Evolutionary conservation across 2,888 invertebrate species (phyloP), one percentile per base, ranked within the genome.

Genomic region (Anagyrus pseudococci): DNA sequence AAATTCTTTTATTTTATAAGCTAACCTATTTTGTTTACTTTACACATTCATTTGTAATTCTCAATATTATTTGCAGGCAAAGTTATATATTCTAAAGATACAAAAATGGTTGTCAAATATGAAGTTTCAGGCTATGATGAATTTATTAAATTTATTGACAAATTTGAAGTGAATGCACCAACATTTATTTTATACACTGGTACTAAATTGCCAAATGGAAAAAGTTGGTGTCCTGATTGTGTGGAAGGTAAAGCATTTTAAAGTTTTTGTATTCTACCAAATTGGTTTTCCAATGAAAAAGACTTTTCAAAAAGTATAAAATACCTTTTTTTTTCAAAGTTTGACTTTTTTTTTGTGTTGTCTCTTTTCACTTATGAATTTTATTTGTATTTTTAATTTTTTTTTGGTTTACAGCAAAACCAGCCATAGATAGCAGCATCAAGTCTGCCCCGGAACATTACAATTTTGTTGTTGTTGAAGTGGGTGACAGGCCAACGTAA

Each of bases 191-290:
- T 88, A 71, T 92, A 89, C 75, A 86, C 85, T 69, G 92, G 92
- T 20, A 83, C 85, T 41, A 88, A 89, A 79, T 76, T 85, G 53
- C 77, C 84, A 0, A 81, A 84, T 70, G 94, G 93, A 0, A 80
- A 85, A 58, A 95, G 93, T 78, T 96, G 96, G 96, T 96, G 96
- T 75, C 88, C 90, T 0, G 96, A 96, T 79, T 96, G 96, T 81
- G 89, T 90, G 15, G 85, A 85, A 83, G 93, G 93, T 93, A 85
- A 82, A 22, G 29, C 26, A 25, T 22, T 52, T 52, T 58, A 7
- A 47, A 29, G 25, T 49, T 19, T 23, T 41, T n/a, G 19, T 20
- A 4, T 43, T 19, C 8, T 8, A 41, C 20, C 2, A 19, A 8
- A 19, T 33, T 33, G 6, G 13, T 33, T 6, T 8, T 6, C 33